Evolutionary conservation across 92 coral and sea anemone genomes (phyloP).

Genomic region (Porites rus): DNA sequence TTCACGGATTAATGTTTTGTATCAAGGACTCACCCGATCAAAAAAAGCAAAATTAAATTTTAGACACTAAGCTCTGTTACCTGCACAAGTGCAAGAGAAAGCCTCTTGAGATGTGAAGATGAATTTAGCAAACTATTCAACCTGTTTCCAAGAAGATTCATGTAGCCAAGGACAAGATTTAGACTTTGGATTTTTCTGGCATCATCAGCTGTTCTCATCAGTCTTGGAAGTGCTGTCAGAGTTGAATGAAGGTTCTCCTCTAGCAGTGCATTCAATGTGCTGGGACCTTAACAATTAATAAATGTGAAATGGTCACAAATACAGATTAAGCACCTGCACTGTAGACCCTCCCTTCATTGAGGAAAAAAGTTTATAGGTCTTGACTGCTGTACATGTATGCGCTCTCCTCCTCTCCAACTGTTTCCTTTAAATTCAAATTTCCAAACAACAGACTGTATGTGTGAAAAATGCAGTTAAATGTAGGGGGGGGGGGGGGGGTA

Average conservation of each 20-base stretch:
- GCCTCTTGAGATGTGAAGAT: constrained; percentile 81
- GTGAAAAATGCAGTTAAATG: too few relatives aligned
- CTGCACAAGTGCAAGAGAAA: constrained; percentile 92
- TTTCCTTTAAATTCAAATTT: too few relatives aligned
- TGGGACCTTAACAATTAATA: constrained; percentile 46
- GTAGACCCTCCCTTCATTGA: too few relatives aligned
- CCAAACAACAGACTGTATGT: too few relatives aligned
- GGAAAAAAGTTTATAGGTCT: too few relatives aligned
- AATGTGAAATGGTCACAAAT: neutral
- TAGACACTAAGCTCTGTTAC: constrained; percentile 27
- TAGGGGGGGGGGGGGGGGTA: too few relatives aligned
- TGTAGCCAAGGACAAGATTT: constrained; percentile 82
- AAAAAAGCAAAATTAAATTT: too few relatives aligned
- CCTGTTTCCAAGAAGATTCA: constrained; percentile 74
- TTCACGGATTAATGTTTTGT: too few relatives aligned
- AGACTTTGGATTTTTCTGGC: constrained; percentile 70
- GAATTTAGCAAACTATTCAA: constrained; percentile 73
- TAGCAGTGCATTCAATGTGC: constrained; percentile 64
- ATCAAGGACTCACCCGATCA: too few relatives aligned
- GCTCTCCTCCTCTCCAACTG: too few relatives aligned
- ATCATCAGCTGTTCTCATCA: constrained; percentile 87
- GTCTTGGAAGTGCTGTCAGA: constrained; percentile 80
- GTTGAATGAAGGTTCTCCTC: constrained; percentile 89
- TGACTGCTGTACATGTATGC: too few relatives aligned
- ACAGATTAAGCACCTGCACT: too few relatives aligned